Percentiles rank a stretch among this genome's conserved stretches.
These are phyloP conservation scores for Procambarus virginalis DNA, from an alignment of 1,140 invertebrate species.

Conservation along the genomic window DNA sequence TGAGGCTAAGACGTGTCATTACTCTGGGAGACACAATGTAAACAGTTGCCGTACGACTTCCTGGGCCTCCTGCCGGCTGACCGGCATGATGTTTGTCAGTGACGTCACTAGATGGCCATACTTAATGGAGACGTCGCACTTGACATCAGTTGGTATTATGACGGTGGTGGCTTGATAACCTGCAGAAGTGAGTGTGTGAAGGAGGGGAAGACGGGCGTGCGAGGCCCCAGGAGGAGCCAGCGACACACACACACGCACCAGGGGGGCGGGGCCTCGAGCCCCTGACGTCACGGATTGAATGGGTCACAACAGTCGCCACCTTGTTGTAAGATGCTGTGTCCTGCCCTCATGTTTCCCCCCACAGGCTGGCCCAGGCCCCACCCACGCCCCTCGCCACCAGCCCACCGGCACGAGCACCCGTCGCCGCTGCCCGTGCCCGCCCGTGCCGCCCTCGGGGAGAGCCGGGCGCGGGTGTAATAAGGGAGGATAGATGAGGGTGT, in stretches of 20 bases:
- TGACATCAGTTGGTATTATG: constrained; percentile 32
- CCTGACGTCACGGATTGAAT: constrained; percentile 57
- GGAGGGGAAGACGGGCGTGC: constrained; percentile 49
- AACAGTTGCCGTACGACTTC: constrained; percentile 42
- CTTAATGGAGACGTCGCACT: constrained; percentile 23
- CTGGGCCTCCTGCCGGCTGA: constrained; percentile 12
- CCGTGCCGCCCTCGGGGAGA: too few relatives aligned
- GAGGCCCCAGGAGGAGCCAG: constrained; percentile 31
- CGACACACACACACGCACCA: constrained; percentile 17
- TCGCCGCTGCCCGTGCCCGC: background rate
- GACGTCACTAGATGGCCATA: constrained; percentile 57
- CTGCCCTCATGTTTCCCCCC: constrained; percentile 3
- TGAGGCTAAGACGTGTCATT: background rate
- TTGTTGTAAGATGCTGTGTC: constrained; percentile 24
- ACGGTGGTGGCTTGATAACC: constrained; percentile 43
- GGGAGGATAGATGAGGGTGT: background rate
- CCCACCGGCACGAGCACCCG: background rate
- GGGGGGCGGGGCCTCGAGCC: constrained; percentile 38
- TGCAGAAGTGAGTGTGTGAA: constrained; percentile 60
- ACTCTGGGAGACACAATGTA: background rate
- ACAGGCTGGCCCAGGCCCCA: background rate
- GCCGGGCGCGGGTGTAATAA: background rate
- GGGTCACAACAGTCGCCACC: constrained; percentile 29
- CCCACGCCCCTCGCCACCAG: background rate
- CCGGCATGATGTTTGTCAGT: constrained; percentile 42